A percentile compares a stretch with the other conserved stretches of the same genome.
phyloP scores from a whole-genome alignment of 1,140 invertebrate genomes.

The Tenebrio molitor region DNA sequence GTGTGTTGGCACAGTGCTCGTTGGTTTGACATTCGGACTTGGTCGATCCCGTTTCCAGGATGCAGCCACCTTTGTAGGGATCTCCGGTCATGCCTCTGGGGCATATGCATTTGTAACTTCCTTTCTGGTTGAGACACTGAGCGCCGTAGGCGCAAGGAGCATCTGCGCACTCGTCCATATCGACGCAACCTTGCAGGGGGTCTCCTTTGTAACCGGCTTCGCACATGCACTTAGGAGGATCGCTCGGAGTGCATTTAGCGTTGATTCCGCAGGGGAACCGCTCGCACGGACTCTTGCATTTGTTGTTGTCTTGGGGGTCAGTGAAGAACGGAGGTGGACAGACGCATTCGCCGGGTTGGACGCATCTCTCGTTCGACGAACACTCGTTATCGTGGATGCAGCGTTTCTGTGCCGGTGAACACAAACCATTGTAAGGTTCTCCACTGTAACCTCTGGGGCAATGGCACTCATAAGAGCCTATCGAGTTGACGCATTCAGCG shows the following conservation, averaged over 20 bases:
- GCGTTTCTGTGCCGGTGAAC: constrained; percentile 82
- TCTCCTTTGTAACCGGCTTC: constrained; percentile 87
- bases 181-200: constrained; percentile 84
- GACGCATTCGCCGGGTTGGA: constrained; percentile 90
- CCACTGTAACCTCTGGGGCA: constrained; percentile 83
- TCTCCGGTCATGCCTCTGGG: constrained; percentile 85
- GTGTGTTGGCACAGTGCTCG: constrained; percentile 83
- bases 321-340: constrained; percentile 91
- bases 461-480: constrained; percentile 83
- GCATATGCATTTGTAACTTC: constrained; percentile 87
- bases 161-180: constrained; percentile 85
- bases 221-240: constrained; percentile 91
- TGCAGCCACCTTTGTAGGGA: constrained; percentile 86
- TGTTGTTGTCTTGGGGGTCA: constrained; percentile 82
- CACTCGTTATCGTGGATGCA: constrained; percentile 88
- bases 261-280: constrained; percentile 92
- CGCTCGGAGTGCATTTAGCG: constrained; percentile 89
- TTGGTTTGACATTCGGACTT: constrained; percentile 78
- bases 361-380: constrained; percentile 88
- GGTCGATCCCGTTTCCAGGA: constrained; percentile 65
- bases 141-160: constrained; percentile 88
- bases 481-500: constrained; percentile 87
- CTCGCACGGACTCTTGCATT: constrained; percentile 91
- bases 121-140: constrained; percentile 88
- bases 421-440: constrained; percentile 77